Evolutionary conservation across 2,113 vertebrate species (phyloP), one percentile per base, ranked within the genome.

Genomic region (Eudyptes chrysolophus): DNA sequence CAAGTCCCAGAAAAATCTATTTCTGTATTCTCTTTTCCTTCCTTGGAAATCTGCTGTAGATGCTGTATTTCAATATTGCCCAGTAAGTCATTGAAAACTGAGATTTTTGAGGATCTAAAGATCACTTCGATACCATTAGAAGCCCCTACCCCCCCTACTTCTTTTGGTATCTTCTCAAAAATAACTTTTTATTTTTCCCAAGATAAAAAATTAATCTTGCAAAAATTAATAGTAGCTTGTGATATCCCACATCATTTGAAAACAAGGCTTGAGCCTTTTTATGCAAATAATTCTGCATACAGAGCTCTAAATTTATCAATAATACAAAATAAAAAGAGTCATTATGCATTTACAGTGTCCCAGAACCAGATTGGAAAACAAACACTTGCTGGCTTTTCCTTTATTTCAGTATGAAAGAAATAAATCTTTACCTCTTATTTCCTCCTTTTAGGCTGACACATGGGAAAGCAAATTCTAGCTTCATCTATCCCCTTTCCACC

Each of bases 91-190:
- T 18, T 0, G 18, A 65, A 72, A 92, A 32, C 3, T 6, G n/a
- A 82, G 16, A 49, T 57, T 94, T 90, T 61, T 42, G 76, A 79
- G 26, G 8, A 66, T 42, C 71, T 87, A 60, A 68, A 48, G 26
- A 44, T 16, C 10, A 46, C 24, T 71, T 70, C 4, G 5, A 10
- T 57, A 51, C 16, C 26, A 44, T 25, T 44, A 76, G 38, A 81
- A 74, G 20, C 8, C 6, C 8, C 22, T 6, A 13, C 2, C 1
- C 11, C 29, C 12, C 76, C 36, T 12, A 32, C 0, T 75, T 64
- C 5, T 15, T 76, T 79, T 76, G 7, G 4, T 77, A 57, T 55
- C 12, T n/a, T 89, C 62, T 85, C 21, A 72, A 55, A 95, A 84
- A 20, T 2, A 29, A 11, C 0, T 6, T 46, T 54, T 58, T n/a